Evolutionary conservation across 2,797 vertebrate genomes (phyloP).

Genomic region (Phaenicophaeus curvirostris): DNA sequence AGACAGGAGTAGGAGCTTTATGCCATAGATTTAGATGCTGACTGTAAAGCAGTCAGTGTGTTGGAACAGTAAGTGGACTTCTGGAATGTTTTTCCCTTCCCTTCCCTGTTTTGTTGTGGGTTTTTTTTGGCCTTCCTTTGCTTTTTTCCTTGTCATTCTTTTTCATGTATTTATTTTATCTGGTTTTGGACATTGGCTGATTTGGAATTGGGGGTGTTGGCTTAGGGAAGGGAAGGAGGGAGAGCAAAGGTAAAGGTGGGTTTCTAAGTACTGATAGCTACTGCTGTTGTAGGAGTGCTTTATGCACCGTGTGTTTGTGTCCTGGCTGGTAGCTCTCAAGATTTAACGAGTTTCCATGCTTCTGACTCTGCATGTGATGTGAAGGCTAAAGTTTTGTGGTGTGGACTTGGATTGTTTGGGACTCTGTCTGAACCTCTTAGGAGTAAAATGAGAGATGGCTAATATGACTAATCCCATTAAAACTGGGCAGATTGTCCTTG

Average conservation of each 20-base stretch:
- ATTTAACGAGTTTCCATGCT: background rate
- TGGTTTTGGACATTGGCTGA: background rate
- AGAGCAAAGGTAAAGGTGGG: background rate
- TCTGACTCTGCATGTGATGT: constrained; percentile 5
- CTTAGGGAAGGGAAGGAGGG: background rate
- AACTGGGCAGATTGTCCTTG: background rate
- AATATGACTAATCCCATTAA: background rate
- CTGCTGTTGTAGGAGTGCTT: background rate
- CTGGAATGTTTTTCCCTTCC: background rate
- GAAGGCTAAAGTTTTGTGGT: constrained; percentile 26
- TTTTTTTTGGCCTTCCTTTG: background rate
- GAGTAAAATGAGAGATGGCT: background rate
- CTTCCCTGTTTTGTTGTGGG: background rate
- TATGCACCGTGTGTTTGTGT: background rate
- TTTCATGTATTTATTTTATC: background rate
- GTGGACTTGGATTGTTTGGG: background rate
- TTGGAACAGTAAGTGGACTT: background rate
- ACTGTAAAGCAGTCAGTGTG: background rate
- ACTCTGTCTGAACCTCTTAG: background rate
- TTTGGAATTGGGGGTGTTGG: background rate
- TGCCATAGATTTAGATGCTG: background rate
- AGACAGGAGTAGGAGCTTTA: background rate
- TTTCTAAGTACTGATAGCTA: background rate
- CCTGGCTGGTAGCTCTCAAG: background rate
- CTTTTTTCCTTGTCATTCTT: background rate